Evolutionary conservation across 2,113 vertebrate genomes (phyloP).

Genomic region (Lophochroa leadbeateri): DNA sequence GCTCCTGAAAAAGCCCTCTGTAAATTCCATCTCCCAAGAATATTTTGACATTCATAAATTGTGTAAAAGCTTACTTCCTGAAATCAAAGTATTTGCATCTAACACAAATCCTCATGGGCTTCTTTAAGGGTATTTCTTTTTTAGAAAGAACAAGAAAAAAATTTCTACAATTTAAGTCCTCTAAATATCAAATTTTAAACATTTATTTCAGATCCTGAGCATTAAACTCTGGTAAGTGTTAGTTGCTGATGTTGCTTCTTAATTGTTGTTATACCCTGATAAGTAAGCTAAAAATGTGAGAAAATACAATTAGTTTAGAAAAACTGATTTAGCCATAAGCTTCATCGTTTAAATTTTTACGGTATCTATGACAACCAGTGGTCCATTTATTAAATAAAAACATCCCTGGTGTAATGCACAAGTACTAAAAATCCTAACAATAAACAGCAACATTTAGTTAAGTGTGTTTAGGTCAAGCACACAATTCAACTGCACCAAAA

Average conservation of each 20-base stretch:
- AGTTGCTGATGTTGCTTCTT: conserved; percentile 10
- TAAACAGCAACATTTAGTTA: conserved; percentile 39
- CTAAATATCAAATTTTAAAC: neutral
- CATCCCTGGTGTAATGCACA: conserved; percentile 54
- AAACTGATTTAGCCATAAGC: conserved; percentile 72
- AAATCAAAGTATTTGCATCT: neutral
- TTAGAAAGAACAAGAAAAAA: neutral
- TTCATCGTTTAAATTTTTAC: conserved; percentile 62
- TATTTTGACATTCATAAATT: neutral
- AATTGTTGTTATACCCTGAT: conserved; percentile 69
- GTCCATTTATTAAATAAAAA: conserved; percentile 71
- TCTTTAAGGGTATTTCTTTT: neutral
- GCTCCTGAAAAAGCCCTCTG: neutral
- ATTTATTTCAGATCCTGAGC: neutral
- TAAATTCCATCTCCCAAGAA: neutral
- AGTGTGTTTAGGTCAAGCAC: conserved; percentile 25
- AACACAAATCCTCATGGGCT: neutral
- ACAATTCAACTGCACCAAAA: neutral
- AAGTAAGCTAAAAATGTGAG: conserved; percentile 74
- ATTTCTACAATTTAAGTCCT: neutral
- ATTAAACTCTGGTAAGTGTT: neutral
- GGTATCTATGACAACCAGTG: conserved; percentile 71
- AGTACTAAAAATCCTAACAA: conserved; percentile 26
- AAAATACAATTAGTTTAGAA: conserved; percentile 76
- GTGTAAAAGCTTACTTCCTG: neutral